phyloP scores from a whole-genome alignment of 2,113 vertebrate genomes.

The Orycteropus afer region DNA sequence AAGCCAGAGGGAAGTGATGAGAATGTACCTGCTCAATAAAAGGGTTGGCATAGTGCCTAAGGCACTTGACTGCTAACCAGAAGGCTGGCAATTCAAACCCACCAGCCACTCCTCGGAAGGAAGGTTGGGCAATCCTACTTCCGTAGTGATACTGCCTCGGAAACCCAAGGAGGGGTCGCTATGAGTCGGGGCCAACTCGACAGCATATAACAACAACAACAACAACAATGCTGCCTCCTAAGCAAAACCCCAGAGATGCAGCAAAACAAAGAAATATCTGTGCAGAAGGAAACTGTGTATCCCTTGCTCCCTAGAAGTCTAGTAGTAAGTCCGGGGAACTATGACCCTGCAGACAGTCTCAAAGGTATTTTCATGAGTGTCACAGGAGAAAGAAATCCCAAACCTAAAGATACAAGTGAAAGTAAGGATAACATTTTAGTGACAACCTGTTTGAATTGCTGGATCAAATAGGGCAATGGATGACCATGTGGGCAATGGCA shows the following conservation, averaged over 20 bases:
- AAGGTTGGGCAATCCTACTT: no score
- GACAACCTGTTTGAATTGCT: background rate
- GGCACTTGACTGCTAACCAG: no score
- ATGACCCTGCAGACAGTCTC: background rate
- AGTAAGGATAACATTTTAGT: background rate
- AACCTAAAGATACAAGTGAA: background rate
- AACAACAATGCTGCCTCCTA: background rate
- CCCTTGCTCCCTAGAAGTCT: background rate
- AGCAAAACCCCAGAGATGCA: background rate
- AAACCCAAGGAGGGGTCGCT: no score
- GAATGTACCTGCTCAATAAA: background rate
- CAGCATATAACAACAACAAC: no score
- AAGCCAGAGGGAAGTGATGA: background rate
- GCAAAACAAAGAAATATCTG: background rate
- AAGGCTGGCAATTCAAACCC: no score
- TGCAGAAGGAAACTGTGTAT: background rate
- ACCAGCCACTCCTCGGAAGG: no score
- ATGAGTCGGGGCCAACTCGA: no score
- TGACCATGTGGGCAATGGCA: background rate
- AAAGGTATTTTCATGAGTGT: background rate
- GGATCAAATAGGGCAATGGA: background rate
- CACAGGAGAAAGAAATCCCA: slow-evolving; percentile 1
- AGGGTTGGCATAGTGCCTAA: no score
- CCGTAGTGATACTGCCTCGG: no score
- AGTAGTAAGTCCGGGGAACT: background rate